Conservation (phyloP, 2,888 invertebrate genomes). For the Athrips mouffetella region DNA sequence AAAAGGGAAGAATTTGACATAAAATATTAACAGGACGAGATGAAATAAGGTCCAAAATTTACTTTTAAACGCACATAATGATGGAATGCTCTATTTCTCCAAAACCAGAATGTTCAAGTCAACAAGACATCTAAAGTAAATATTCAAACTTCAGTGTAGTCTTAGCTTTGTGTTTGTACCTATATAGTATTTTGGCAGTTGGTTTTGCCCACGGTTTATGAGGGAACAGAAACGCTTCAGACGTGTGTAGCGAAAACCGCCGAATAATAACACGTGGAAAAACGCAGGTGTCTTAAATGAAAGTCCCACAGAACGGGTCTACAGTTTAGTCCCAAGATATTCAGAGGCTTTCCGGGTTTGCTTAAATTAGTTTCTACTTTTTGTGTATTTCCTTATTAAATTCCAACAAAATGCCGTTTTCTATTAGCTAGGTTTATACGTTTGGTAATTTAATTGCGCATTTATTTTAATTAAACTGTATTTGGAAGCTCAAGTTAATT, state of each 20-base stretch:
- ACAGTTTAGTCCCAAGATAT: not conserved
- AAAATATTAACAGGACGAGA: too few species aligned
- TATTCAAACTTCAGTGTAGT: not conserved
- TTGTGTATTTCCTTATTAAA: too few species aligned
- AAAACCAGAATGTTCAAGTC: not conserved
- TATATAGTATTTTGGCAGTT: not conserved
- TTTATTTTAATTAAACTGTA: too few species aligned
- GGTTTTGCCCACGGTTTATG: conserved; percentile 11
- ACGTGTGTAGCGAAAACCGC: conserved; percentile 4
- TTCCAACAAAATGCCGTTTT: too few species aligned
- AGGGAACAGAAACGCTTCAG: not conserved
- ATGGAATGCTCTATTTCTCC: not conserved
- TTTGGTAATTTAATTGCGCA: too few species aligned
- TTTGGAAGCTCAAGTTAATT: too few species aligned
- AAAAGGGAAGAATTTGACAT: too few species aligned
- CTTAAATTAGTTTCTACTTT: not conserved
- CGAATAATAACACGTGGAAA: conserved; percentile 18
- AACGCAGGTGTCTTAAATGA: conserved; percentile 16
- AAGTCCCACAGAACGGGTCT: conserved; percentile 1
- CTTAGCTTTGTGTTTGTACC: not conserved
- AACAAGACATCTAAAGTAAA: not conserved
- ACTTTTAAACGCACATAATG: not conserved
- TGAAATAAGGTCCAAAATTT: not conserved
- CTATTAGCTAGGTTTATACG: too few species aligned
- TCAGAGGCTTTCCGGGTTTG: not conserved